These are phyloP conservation scores for Beaufortia kweichowensis DNA, from an alignment of 2,113 vertebrate species.

Conservation along the genomic window DNA sequence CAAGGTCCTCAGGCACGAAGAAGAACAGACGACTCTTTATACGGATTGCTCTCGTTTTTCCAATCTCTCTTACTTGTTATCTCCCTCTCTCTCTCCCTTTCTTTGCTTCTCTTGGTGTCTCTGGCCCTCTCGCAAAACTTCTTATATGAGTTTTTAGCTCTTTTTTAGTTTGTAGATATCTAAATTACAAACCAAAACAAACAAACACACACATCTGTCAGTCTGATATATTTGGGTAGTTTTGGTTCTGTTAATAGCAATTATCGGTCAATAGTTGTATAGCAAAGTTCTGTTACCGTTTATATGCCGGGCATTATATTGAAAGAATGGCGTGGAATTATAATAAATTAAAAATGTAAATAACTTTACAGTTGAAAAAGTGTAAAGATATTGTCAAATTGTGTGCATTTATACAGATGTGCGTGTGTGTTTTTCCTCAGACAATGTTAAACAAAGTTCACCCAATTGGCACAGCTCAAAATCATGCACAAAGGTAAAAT, in stretches of 20 bases:
- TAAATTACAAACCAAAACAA: constrained; percentile 42
- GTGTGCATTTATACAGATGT: too few relatives aligned
- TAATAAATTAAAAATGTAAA: too few relatives aligned
- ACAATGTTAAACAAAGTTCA: constrained; percentile 46
- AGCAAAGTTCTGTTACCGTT: constrained; percentile 20
- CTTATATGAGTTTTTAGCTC: constrained; percentile 58
- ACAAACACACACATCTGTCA: constrained; percentile 28
- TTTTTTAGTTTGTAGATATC: constrained; percentile 46
- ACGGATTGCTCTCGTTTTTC: constrained; percentile 42
- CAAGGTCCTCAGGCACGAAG: constrained; percentile 64
- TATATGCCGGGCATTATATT: constrained; percentile 20
- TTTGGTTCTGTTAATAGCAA: too few relatives aligned
- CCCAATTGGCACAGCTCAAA: constrained; percentile 43
- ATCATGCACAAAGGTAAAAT: constrained; percentile 24
- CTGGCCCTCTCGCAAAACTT: background rate
- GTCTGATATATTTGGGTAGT: too few relatives aligned
- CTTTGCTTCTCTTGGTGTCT: background rate
- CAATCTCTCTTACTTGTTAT: constrained; percentile 28
- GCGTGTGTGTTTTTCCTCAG: constrained; percentile 42
- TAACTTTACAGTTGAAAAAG: too few relatives aligned
- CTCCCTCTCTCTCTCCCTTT: constrained; percentile 13
- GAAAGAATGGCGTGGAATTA: too few relatives aligned
- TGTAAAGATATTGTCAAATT: too few relatives aligned
- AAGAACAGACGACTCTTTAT: constrained; percentile 57
- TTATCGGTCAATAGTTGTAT: too few relatives aligned